phyloP scores from a whole-genome alignment of 2,888 invertebrate genomes.

The Parnassius apollo region DNA sequence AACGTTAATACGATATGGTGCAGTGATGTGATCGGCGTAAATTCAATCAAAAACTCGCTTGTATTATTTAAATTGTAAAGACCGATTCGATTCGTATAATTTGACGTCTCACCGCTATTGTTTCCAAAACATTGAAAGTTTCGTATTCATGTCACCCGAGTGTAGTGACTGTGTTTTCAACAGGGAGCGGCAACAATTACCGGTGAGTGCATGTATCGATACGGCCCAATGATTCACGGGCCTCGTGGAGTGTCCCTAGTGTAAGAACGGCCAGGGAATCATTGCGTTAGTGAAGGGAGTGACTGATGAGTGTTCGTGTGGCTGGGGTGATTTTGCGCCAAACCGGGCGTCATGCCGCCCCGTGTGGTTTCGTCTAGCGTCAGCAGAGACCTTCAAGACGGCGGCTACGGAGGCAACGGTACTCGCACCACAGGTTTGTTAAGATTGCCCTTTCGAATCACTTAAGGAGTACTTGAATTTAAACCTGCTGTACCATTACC shows the following conservation, averaged over 20 bases:
- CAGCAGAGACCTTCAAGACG: conserved; percentile 66
- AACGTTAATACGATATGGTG: conserved; percentile 19
- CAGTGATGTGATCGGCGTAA: conserved; percentile 14
- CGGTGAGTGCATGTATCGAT: conserved; percentile 68
- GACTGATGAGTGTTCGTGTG: conserved; percentile 71
- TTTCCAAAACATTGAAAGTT: conserved; percentile 68
- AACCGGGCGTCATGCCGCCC: conserved; percentile 66
- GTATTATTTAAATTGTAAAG: conserved; percentile 21
- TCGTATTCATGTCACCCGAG: conserved; percentile 53
- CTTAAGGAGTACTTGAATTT: not conserved
- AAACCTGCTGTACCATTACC: not conserved
- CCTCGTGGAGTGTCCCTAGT: conserved; percentile 54
- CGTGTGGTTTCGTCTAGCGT: conserved; percentile 63
- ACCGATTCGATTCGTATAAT: conserved; percentile 43
- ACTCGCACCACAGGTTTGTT: conserved; percentile 70
- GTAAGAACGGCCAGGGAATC: conserved; percentile 50
- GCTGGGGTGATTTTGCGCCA: conserved; percentile 44
- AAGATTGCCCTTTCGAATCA: conserved; percentile 26
- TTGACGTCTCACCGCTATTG: conserved; percentile 50
- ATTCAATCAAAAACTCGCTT: conserved; percentile 16
- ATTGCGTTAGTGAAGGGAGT: conserved; percentile 51
- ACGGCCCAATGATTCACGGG: conserved; percentile 63
- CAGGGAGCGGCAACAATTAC: conserved; percentile 62
- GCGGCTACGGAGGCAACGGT: conserved; percentile 64
- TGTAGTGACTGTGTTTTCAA: conserved; percentile 55